phyloP scores from a whole-genome alignment of 2,888 invertebrate genomes.

The Lepidocyrtinus sp. region DNA sequence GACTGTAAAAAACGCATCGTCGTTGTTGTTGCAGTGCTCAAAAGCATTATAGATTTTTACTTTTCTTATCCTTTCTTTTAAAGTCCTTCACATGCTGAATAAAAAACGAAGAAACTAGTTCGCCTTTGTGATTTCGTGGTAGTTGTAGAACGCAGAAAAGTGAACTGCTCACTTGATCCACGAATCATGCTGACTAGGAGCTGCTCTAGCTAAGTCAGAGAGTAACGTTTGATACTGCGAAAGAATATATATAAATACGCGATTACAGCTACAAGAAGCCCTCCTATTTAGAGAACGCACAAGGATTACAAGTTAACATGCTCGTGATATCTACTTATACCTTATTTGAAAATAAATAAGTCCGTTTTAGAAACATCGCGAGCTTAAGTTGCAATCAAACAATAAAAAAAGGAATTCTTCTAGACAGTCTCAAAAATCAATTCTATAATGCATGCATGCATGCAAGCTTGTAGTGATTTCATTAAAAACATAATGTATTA shows the following conservation, averaged over 20 bases:
- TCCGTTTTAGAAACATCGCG: constrained; percentile 11
- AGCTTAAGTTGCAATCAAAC: neutral
- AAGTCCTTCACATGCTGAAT: neutral
- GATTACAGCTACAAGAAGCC: constrained; percentile 8
- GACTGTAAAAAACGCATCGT: neutral
- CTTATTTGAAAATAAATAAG: constrained; percentile 7
- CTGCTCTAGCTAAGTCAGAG: constrained; percentile 12
- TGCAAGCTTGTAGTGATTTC: neutral
- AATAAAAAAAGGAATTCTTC: neutral
- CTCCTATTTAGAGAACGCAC: neutral
- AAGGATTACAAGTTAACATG: neutral
- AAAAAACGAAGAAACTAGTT: neutral
- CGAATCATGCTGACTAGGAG: constrained; percentile 39
- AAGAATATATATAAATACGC: neutral
- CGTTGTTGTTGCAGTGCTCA: neutral
- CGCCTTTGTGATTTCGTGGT: constrained; percentile 22
- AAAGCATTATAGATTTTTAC: neutral
- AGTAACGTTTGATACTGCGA: constrained; percentile 11
- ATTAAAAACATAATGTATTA: constrained; percentile 3
- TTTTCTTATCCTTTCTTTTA: neutral
- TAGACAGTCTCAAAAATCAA: neutral
- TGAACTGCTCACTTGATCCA: constrained; percentile 52
- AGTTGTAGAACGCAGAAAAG: constrained; percentile 53
- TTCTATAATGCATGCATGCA: neutral
- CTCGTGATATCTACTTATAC: neutral